Evolutionary conservation across 2,113 vertebrate genomes (phyloP).

Genomic region (Microcebus murinus): DNA sequence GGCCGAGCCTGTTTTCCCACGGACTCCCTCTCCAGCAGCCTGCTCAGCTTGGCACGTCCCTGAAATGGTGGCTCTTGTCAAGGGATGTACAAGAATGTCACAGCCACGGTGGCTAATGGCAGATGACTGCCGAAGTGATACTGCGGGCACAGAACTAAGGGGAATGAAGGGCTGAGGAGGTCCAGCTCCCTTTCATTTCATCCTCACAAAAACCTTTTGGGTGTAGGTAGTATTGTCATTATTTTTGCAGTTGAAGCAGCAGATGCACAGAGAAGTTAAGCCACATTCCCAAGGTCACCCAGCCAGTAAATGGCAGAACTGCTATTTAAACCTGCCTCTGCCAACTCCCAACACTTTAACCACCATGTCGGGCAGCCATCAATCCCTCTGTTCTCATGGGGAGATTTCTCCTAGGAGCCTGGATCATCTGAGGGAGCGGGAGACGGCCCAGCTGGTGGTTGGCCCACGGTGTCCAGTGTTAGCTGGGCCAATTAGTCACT

Average conservation of each 20-base stretch:
- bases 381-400: too few species aligned
- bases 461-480: background rate
- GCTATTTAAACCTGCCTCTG: background rate
- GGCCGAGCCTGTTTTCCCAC: slow-evolving; percentile 37
- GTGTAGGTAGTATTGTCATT: background rate
- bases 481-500: background rate
- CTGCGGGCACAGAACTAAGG: background rate
- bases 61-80: slow-evolving; percentile 52
- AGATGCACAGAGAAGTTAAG: slow-evolving; percentile 12
- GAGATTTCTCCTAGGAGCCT: background rate
- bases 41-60: background rate
- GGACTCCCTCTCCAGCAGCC: background rate
- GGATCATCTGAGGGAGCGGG: background rate
- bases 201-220: background rate
- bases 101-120: background rate
- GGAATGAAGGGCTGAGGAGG: background rate
- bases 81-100: background rate
- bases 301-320: background rate
- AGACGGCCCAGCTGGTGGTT: background rate
- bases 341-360: background rate
- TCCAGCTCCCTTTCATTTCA: background rate
- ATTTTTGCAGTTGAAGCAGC: background rate
- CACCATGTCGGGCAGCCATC: accelerated
- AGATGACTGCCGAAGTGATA: background rate
- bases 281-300: background rate